phyloP scores from a whole-genome alignment of 30 jellyfish, hydroid and myxozoan species.

The Turritopsis rubra region DNA sequence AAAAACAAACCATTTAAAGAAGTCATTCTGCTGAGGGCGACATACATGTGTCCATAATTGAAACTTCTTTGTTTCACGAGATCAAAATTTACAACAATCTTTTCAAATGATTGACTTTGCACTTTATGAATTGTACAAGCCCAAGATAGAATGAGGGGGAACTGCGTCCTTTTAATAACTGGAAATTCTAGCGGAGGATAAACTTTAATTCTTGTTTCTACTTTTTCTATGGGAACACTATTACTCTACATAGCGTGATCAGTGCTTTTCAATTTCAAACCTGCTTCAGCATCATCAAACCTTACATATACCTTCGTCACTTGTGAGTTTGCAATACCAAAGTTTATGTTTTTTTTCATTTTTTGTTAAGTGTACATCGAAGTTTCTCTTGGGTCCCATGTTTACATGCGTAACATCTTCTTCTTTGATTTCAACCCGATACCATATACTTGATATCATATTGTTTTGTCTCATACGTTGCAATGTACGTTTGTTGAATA shows the following conservation, averaged over 20 bases:
- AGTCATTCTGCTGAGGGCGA: slow-evolving; percentile 5
- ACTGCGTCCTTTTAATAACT: no score
- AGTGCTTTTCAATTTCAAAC: no score
- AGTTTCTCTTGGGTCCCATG: not conserved
- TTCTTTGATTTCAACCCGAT: not conserved
- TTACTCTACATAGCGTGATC: no score
- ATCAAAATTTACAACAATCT: not conserved
- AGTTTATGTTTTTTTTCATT: no score
- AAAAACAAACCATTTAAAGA: slow-evolving; percentile 1
- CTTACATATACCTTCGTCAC: no score
- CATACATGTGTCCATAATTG: not conserved
- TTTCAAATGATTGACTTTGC: not conserved
- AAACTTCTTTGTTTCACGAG: no score
- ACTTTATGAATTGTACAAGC: not conserved
- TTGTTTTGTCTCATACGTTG: not conserved
- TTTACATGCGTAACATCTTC: not conserved
- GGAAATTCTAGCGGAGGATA: no score
- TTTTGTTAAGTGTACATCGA: not conserved
- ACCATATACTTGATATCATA: not conserved
- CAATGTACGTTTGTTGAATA: not conserved
- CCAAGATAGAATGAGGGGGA: not conserved
- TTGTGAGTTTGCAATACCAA: no score
- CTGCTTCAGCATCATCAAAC: no score
- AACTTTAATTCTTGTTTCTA: no score
- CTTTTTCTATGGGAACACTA: no score